Evolutionary conservation across 30 jellyfish, hydroid and myxozoan species (phyloP), one percentile per base, ranked within the genome.

Genomic region (Catostylus mosaicus): DNA sequence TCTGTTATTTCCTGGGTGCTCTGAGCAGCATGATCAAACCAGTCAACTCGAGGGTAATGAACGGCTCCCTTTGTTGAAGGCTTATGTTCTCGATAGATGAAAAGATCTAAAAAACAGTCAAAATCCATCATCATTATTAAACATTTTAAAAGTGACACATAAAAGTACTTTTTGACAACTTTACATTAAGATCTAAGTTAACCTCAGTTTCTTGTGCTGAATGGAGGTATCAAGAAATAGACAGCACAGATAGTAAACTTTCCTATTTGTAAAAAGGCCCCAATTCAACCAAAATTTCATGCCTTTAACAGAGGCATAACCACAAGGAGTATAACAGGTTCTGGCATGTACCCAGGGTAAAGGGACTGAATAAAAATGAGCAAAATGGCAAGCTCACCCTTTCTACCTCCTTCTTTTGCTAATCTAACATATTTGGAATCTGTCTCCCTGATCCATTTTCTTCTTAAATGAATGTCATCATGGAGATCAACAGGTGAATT

Each of bases 341-440:
- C n/a, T n/a, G n/a, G n/a, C n/a, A n/a, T n/a, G n/a, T n/a, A n/a
- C n/a, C n/a, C n/a, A n/a, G n/a, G n/a, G n/a, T n/a, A n/a, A n/a
- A 43, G 54, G 54, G 54, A 9, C 8, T 9, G 16, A 43, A 43
- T 16, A 20, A 27, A 20, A 11, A 12, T 57, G 9, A 20, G 26
- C n/a, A n/a, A 63, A 63, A 12, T 27, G 78, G 32, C 19, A 66
- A 12, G 59, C 61, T 30, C 22, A 82, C 97, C 97, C 54, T 82
- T 82, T 56, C 97, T 62, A 6, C 97, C 97, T 30, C 97, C 97
- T 37, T 78, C 90, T 71, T 89, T 89, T 52, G 97, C 97, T 34
- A 89, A 77, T 50, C 57, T 74, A 5, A 83, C 90, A 77, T 89
- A 89, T 24, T 83, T 79, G 1, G 97, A 80, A 45, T 89, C 97